Base-by-base conservation (phyloP, 2,113 vertebrate species). In the Bujurquina vittata region DNA sequence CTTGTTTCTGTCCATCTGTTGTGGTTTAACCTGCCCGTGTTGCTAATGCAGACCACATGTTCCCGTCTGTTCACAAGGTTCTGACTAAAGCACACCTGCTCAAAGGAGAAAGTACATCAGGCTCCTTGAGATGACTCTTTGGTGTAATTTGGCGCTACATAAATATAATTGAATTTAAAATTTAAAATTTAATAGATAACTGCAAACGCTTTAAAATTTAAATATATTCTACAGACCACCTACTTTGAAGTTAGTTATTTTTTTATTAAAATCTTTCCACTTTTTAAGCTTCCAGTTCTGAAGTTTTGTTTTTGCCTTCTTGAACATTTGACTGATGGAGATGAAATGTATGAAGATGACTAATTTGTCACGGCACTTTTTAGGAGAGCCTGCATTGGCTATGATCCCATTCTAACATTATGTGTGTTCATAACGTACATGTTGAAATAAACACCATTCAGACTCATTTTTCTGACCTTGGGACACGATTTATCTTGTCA, bases 1-100 rank as follows among this genome's bases (percentile, higher is more conserved):
- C 52, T 80, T 77, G 59, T 67, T 67, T 84, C 63, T 35, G 60
- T 73, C 90, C 88, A 83, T 94, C 90, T 94, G 88, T 77, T 84
- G 49, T 15, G 80, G 83, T 93, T 92, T 80, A 89, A 86, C 81
- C 84, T 87, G 72, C 75, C 5, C 35, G 54, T 81, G 29, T 75
- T 31, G 17, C 22, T 79, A 33, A 31, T 49, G 60, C 52, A 73
- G 80, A 79, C 59, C 73, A 78, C 79, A 85, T 76, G 65, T 84
- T 87, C 11, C 54, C 56, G 73, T 40, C 52, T 52, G 54, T 31
- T 84, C 57, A 69, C 54, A 23, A 49, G 75, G 72, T 43, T 49
- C 33, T 58, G 65, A 67, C 56, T 52, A n/a, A 7, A 40, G 22
- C 62, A 26, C 63, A 84, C 55, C 58, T 87, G 81, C 78, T 75